A percentile compares a stretch with the other conserved stretches of the same genome.
Conservation (phyloP, 2,113 vertebrate species). For the Neomonachus schauinslandi region DNA sequence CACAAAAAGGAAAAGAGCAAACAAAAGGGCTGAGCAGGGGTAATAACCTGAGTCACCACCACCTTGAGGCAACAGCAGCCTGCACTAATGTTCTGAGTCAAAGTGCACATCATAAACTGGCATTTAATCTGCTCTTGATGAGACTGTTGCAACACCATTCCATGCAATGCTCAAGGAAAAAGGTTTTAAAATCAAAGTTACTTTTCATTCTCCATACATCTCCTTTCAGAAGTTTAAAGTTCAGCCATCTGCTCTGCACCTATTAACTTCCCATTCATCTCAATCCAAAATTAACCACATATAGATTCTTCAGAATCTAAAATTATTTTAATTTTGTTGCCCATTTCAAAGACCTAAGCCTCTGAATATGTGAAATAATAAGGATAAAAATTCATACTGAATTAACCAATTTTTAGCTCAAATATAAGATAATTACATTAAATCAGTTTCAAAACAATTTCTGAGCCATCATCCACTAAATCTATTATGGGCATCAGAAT, state of each 20-base stretch:
- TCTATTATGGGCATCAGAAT: slow-evolving; percentile 17
- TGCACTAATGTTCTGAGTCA: slow-evolving; percentile 30
- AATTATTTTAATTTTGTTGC: slow-evolving; percentile 43
- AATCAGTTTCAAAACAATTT: slow-evolving; percentile 33
- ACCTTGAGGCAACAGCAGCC: slow-evolving; percentile 13
- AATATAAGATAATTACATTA: slow-evolving; percentile 40
- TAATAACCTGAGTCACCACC: slow-evolving; percentile 38
- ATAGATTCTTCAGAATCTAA: slow-evolving; percentile 26
- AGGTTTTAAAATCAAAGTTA: slow-evolving; percentile 33
- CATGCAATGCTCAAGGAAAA: slow-evolving; percentile 39
- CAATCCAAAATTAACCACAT: slow-evolving; percentile 56
- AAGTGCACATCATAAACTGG: slow-evolving; percentile 39
- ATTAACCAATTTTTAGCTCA: slow-evolving; percentile 21
- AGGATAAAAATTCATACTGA: neutral
- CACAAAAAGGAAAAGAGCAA: slow-evolving; percentile 32
- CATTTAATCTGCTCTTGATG: slow-evolving; percentile 23
- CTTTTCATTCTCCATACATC: neutral
- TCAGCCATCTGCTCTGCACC: slow-evolving; percentile 37
- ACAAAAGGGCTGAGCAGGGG: neutral
- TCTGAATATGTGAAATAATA: slow-evolving; percentile 50
- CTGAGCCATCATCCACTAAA: slow-evolving; percentile 29
- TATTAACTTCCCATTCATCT: slow-evolving; percentile 49
- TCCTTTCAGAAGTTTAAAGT: slow-evolving; percentile 48
- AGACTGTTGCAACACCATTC: neutral
- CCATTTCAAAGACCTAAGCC: slow-evolving; percentile 41